phyloP scores from a whole-genome alignment of 2,113 vertebrate genomes.

The Brachirus orientalis region DNA sequence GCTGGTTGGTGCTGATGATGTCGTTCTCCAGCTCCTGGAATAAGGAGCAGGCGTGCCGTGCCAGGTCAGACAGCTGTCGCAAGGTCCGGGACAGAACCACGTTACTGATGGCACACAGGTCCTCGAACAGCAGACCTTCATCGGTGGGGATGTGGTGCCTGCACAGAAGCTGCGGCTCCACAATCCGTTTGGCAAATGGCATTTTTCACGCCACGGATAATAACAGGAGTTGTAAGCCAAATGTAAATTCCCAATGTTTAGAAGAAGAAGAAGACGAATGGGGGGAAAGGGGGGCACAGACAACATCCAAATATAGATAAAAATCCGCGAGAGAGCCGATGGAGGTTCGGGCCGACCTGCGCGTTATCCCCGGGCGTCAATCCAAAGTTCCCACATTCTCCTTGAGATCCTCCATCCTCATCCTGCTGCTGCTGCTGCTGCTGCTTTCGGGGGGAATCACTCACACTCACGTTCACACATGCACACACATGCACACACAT shows the following conservation, averaged over 20 bases:
- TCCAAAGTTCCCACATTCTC: slow-evolving; percentile 82
- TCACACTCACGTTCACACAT: slow-evolving; percentile 75
- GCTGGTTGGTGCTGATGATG: slow-evolving; percentile 90
- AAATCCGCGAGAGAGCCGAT: slow-evolving; percentile 68
- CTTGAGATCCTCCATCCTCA: slow-evolving; percentile 81
- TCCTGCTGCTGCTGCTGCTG: slow-evolving; percentile 10
- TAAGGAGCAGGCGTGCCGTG: slow-evolving; percentile 94
- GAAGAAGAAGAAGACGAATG: slow-evolving; percentile 36
- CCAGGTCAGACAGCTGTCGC: slow-evolving; percentile 96
- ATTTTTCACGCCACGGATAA: slow-evolving; percentile 80
- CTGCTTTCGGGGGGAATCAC: slow-evolving; percentile 71
- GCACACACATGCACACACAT: slow-evolving; percentile 72
- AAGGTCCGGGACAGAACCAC: slow-evolving; percentile 93
- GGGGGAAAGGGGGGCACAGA: slow-evolving; percentile 55
- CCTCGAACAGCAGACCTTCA: slow-evolving; percentile 84
- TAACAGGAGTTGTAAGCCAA: slow-evolving; percentile 57
- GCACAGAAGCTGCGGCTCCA: slow-evolving; percentile 94
- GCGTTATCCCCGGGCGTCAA: slow-evolving; percentile 80
- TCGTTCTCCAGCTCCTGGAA: slow-evolving; percentile 97
- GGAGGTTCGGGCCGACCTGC: slow-evolving; percentile 68
- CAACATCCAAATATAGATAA: slow-evolving; percentile 74
- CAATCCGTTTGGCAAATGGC: slow-evolving; percentile 96
- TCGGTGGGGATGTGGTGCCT: slow-evolving; percentile 87
- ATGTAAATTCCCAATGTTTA: slow-evolving; percentile 66
- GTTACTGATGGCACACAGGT: slow-evolving; percentile 93